Base-by-base conservation (phyloP, 2,797 vertebrate species). In the Tamandua tetradactyla region DNA sequence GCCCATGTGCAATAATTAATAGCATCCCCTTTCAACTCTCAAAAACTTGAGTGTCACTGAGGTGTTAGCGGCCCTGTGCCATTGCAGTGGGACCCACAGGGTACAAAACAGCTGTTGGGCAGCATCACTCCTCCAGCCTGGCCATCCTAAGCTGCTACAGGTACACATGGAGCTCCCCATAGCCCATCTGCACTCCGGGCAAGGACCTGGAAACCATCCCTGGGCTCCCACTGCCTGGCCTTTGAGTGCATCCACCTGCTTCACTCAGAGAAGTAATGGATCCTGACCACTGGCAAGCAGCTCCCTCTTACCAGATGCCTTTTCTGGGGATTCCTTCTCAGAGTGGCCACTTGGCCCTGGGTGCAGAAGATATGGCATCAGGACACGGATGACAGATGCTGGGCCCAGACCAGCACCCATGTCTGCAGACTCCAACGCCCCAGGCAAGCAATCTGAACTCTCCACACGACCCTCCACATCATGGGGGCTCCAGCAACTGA, bases 331-430 rank as follows among this genome's bases (percentile, higher is more conserved):
- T 52, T 23, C 44, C 44, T 35, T 42, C 35, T 57, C 12, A 0
- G 0, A 42, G 81, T 10, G 2, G 18, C 57, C 11, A 75, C 74
- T 59, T 8, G 1, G n/a, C 75, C 72, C n/a, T 1, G 35, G 81
- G 82, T 59, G 35, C 44, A 2, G 74, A 35, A 78, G 30, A 68
- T 27, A 37, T 0, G 0, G 61, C 64, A 62, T 68, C 74, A 30
- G 75, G 55, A 61, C 59, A 72, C 0, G n/a, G 80, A 52, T 74
- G 57, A 81, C 52, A 88, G 76, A 75, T 0, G 0, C 55, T 22
- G 37, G 37, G 68, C 68, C 40, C 0, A 5, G 32, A 84, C 78
- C 74, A 66, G 52, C 2, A 0, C 75, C 55, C 0, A 0, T 1
- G 1, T 32, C 76, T 25, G 11, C 4, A 0, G 14, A 52, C 72